A percentile compares a stretch with the other conserved stretches of the same genome.
Conservation (phyloP, 1,140 invertebrate species). For the Leptopilina clavipes region DNA sequence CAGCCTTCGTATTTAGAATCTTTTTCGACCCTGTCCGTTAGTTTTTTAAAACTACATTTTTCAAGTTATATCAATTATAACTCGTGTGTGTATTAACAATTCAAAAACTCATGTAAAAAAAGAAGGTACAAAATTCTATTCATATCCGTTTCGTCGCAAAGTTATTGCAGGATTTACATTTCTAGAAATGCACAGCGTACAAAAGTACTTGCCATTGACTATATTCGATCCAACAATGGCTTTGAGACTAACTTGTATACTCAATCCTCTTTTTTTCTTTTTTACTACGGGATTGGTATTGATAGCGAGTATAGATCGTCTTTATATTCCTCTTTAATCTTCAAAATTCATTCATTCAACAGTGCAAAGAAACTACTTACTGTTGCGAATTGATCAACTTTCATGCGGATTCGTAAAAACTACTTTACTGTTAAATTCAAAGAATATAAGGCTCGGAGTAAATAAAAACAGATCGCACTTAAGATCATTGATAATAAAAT, state of each 20-base stretch:
- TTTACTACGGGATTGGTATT: constrained; percentile 29
- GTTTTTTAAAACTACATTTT: constrained; percentile 41
- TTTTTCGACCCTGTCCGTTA: constrained; percentile 36
- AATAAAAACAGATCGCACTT: not conserved
- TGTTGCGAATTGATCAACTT: not conserved
- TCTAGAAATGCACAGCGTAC: constrained; percentile 32
- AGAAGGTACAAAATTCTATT: constrained; percentile 49
- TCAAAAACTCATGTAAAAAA: constrained; percentile 49
- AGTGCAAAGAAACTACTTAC: constrained; percentile 8
- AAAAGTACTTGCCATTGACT: constrained; percentile 34
- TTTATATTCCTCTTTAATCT: constrained; percentile 35
- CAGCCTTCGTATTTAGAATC: constrained; percentile 44
- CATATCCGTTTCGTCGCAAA: not conserved
- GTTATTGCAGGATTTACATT: not conserved
- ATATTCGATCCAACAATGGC: constrained; percentile 16
- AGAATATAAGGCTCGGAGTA: not conserved
- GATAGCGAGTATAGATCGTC: constrained; percentile 19
- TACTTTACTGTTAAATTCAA: not conserved
- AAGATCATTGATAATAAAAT: not conserved
- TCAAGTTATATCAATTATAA: constrained; percentile 27
- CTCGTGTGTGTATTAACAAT: constrained; percentile 47
- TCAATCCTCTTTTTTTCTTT: not conserved
- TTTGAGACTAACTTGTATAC: constrained; percentile 24
- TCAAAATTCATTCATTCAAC: constrained; percentile 33
- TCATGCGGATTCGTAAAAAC: constrained; percentile 6